Evolutionary conservation across 2,888 invertebrate species (phyloP).

Genomic region (Callimorpha dominula): DNA sequence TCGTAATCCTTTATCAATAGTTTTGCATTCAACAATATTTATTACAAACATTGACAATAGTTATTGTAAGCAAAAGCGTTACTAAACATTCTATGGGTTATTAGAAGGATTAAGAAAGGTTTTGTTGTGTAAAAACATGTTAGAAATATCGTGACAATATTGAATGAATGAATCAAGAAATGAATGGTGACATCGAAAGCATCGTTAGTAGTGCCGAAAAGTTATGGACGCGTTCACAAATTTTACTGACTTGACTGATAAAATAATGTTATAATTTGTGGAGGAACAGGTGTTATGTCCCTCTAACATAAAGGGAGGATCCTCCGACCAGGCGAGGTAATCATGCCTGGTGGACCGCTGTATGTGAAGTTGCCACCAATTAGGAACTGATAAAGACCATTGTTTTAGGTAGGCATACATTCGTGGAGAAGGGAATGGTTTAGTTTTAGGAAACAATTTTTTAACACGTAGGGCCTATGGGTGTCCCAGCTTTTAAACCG

Average conservation of each 20-base stretch:
- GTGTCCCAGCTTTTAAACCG: too few species aligned
- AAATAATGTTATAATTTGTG: too few species aligned
- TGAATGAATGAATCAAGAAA: background rate
- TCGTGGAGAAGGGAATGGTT: too few species aligned
- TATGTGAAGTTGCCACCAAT: too few species aligned
- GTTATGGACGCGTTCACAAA: background rate
- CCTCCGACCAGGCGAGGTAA: too few species aligned
- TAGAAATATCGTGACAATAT: background rate
- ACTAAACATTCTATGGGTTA: background rate
- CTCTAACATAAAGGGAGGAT: too few species aligned
- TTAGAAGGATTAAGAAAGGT: conserved; percentile 5
- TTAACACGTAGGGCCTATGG: too few species aligned
- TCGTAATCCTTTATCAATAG: conserved; percentile 1
- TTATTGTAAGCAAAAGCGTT: conserved; percentile 12
- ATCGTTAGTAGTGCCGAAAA: background rate
- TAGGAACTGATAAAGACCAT: too few species aligned
- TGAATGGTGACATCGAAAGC: background rate
- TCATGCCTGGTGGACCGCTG: too few species aligned
- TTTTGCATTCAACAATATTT: background rate
- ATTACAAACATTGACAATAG: background rate
- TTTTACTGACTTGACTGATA: background rate
- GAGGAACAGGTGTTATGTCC: too few species aligned
- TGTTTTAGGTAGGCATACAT: too few species aligned
- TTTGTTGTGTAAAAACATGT: background rate
- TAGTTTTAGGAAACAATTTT: too few species aligned